Base-by-base conservation (phyloP, 1,140 invertebrate genomes). In the Drosophila melanica region DNA sequence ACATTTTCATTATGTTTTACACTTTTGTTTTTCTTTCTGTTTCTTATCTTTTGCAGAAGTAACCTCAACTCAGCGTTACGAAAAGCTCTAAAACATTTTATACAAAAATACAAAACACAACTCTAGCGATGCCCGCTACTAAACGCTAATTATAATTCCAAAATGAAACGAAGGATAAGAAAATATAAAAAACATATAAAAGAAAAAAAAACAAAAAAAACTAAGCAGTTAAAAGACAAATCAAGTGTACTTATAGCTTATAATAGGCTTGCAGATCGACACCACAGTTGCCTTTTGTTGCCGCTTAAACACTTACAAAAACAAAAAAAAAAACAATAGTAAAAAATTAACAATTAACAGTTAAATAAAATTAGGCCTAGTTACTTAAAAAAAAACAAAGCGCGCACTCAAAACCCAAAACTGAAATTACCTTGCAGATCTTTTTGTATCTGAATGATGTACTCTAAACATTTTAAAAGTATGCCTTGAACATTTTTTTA, bases 21-120 rank as follows among this genome's bases (percentile, higher is more conserved):
- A 74, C 45, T 90, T 85, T 82, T 70, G 64, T 71, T 81, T 85
- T 66, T 89, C 70, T 76, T 84, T 77, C 79, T 80, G 78, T 91
- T 77, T 92, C 79, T 90, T 80, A 91, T 75, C 87, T 94, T 95
- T 96, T 96, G 94, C 96, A 97, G 96, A 97, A 94, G 95, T 97
- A 93, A 96, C 95, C 93, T 96, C 96, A 93, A 94, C 96, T 93
- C 95, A 96, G 94, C 96, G 96, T 93, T 97, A 97, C 93, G 96
- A 97, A 94, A 97, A 96, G 94, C 95, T 97, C 94, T 96, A 95
- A 95, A 85, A 59, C 51, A 47, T 30, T 51, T 44, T 53, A 39
- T 30, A 30, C n/a, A n/a, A n/a, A 65, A 57, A 63, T 47, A 71
- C 55, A 57, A 68, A 37, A 47, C 20, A 76, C 60, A 76, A 70